phyloP scores from a whole-genome alignment of 2,888 invertebrate species.

The Steinernema hermaphroditum region DNA sequence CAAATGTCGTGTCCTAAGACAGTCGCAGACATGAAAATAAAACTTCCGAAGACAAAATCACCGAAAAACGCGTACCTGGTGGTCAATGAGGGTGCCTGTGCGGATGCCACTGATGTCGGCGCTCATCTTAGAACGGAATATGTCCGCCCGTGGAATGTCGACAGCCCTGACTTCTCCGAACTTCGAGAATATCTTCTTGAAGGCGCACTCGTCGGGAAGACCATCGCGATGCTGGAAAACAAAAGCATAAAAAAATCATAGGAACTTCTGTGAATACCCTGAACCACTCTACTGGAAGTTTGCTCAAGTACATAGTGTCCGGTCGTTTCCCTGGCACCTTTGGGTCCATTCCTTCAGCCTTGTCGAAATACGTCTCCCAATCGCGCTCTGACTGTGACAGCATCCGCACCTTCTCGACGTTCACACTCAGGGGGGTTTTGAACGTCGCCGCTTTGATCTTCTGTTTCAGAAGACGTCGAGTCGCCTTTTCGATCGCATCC shows the following conservation, averaged over 20 bases:
- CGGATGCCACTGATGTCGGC: conserved; percentile 44
- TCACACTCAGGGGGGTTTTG: conserved; percentile 39
- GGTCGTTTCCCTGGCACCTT: conserved; percentile 43
- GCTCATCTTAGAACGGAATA: conserved; percentile 42
- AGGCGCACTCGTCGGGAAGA: conserved; percentile 31
- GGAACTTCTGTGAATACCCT: conserved; percentile 32
- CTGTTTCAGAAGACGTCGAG: conserved; percentile 1
- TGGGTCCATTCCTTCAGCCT: conserved; percentile 39
- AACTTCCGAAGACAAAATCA: not conserved
- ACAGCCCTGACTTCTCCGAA: conserved; percentile 42
- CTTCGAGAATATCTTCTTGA: conserved; percentile 37
- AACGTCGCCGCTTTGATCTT: conserved; percentile 32
- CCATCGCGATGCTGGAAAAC: conserved; percentile 25
- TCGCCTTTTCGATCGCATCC: conserved; percentile 24
- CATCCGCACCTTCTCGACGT: conserved; percentile 35
- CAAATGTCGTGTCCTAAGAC: conserved; percentile 47
- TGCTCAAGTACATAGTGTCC: conserved; percentile 44
- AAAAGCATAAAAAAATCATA: conserved; percentile 10
- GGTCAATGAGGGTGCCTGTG: conserved; percentile 14
- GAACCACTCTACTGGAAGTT: conserved; percentile 47
- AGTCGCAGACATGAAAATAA: not conserved
- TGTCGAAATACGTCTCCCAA: conserved; percentile 43
- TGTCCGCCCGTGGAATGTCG: conserved; percentile 46
- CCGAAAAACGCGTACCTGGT: conserved; percentile 26
- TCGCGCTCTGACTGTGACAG: conserved; percentile 46